phyloP scores from a whole-genome alignment of 2,113 vertebrate genomes.

The Cynocephalus volans region DNA sequence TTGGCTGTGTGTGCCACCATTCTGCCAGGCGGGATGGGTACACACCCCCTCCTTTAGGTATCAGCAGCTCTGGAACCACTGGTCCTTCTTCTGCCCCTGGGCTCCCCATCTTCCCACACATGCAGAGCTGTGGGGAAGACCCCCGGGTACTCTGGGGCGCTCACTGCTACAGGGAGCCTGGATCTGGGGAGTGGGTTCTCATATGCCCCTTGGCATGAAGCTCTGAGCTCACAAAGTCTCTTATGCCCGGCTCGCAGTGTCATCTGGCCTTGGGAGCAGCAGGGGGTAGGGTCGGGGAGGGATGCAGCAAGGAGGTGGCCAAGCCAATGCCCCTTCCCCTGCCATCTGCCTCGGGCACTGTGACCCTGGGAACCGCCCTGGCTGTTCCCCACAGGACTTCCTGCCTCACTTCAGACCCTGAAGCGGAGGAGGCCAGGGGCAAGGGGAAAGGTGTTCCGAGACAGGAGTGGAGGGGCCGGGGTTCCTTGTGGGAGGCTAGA shows the following conservation, averaged over 20 bases:
- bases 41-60: not conserved
- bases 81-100: not conserved
- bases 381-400: not conserved
- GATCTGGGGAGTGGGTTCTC: not conserved
- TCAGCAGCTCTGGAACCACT: not conserved
- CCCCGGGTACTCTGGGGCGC: accelerated
- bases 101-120: not conserved
- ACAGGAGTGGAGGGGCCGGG: not conserved
- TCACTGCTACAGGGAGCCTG: not conserved
- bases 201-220: not conserved
- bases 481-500: not conserved
- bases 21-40: not conserved
- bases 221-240: not conserved
- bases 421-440: not conserved
- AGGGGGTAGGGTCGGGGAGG: not conserved
- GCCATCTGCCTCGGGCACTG: accelerated
- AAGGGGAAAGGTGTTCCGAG: not conserved
- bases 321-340: no score
- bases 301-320: not conserved
- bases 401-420: not conserved
- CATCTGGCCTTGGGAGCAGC: not conserved
- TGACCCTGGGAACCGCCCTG: not conserved
- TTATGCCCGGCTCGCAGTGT: not conserved
- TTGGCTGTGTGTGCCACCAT: not conserved
- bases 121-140: not conserved